Evolutionary conservation across 2,888 invertebrate species (phyloP), one percentile per base, ranked within the genome.

Genomic region (Perizoma flavofasciatum): DNA sequence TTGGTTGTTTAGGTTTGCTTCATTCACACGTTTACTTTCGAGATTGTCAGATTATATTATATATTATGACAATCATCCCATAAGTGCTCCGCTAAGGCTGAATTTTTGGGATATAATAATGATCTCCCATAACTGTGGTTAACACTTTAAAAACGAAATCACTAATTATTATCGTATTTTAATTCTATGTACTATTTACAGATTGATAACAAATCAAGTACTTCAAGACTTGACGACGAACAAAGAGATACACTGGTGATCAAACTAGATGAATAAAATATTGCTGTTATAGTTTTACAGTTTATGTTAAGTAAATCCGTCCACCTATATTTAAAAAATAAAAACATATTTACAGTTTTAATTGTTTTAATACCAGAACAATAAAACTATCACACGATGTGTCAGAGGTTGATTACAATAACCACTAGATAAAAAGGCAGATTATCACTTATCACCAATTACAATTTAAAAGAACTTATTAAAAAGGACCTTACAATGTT

Each of bases 201-300:
- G 94, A 78, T 85, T 94, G 63, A 92, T 96, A 59, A 95, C 95
- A 0, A 93, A 93, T 69, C 94, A 94, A 80, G 94, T 95, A 33
- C 79, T 96, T 51, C 94, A 94, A 78, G 89, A 93, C 55, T 81
- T 96, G 35, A 87, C 92, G 50, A 87, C 93, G 41, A 96, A 95
- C 73, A 96, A 95, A 80, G 94, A 95, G 72, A 85, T 95, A 22
- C 94, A 93, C 79, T 96, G 96, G 96, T 96, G 79, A n/a, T n/a
- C n/a, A n/a, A n/a, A n/a, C n/a, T n/a, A n/a, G n/a, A 37, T 7
- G 7, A 93, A 44, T 22, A 4, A 37, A 93, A 44, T 22, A 4
- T 44, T 22, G 11, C 11, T 7, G 4, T 11, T 11, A 5, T 11
- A 11, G 11, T 10, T 10, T 22, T n/a, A 22, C 6, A 44, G 6